phyloP scores from a whole-genome alignment of 2,888 invertebrate genomes.

The Limnephilus auricula region DNA sequence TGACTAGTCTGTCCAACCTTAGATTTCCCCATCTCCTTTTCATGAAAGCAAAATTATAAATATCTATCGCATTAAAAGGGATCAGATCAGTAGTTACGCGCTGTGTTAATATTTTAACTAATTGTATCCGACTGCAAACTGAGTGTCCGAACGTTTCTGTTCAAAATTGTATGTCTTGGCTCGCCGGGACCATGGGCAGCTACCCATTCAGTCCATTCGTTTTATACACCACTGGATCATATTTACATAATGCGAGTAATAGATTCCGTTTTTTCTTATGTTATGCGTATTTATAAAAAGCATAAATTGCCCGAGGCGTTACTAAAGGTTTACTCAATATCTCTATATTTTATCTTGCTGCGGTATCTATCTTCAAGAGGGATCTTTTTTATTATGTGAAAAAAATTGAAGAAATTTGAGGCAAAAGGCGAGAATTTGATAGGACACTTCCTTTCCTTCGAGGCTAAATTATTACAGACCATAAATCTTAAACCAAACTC shows the following conservation, averaged over 20 bases:
- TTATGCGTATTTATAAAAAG: not conserved
- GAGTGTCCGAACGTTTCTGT: not conserved
- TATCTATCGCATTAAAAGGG: not conserved
- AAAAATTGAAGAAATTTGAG: slow-evolving; percentile 48
- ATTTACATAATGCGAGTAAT: not conserved
- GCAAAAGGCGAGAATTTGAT: slow-evolving; percentile 52
- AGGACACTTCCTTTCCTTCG: slow-evolving; percentile 48
- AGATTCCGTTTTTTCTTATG: not conserved
- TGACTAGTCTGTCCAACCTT: no score
- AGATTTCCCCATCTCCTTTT: not conserved
- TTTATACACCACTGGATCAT: not conserved
- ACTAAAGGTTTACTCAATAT: not conserved
- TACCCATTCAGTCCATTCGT: not conserved
- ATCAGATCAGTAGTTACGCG: not conserved
- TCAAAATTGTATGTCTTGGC: not conserved
- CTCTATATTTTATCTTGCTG: slow-evolving; percentile 5
- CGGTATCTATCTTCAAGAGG: not conserved
- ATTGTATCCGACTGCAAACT: not conserved
- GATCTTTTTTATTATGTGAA: slow-evolving; percentile 24
- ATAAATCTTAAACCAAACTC: slow-evolving; percentile 50
- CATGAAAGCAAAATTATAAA: not conserved
- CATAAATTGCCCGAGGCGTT: not conserved
- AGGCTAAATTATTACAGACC: slow-evolving; percentile 48
- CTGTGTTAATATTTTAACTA: not conserved
- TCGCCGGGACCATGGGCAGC: no score